Base-by-base conservation (phyloP, 2,888 invertebrate genomes). In the Agrotis clavis region DNA sequence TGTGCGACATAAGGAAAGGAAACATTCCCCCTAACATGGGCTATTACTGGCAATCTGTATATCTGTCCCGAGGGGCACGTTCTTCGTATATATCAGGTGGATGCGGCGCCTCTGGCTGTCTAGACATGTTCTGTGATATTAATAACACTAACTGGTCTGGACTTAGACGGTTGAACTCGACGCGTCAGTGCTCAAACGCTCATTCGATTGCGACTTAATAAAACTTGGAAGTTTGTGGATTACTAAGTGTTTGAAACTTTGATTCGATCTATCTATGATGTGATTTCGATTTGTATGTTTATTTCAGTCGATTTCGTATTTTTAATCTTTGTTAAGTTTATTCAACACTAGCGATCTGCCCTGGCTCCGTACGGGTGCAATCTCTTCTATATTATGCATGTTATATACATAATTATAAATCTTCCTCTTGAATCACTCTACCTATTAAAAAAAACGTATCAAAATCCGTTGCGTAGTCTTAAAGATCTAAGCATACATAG, bases 51-150 rank as follows among this genome's bases (percentile, higher is more conserved):
- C 86, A 86, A 86, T 86, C 83, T 77, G 80, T 84, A 79, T 79
- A 80, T 81, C 72, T 83, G 77, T 72, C 86, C 79, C 81, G 18
- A 2, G 79, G 75, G 86, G 61, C 85, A 86, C 87, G 86, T 86
- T 66, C 64, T 18, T 54, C 25, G 45, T 77, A 72, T 81, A 84
- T 70, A 73, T 81, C 85, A 86, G 85, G 83, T 83, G 78, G 64
- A 30, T 61, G 74, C 75, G 69, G 67, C 60, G 61, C 63, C 68
- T 67, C 56, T 41, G 35, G 68, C 72, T 62, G 81, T 73, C 76
- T 86, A 82, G 86, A 79, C 86, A 68, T 70, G 67, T 67, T 56
- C 62, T 79, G 74, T 77, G 65, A 81, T 85, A 84, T 83, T 86
- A 84, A 84, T 86, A 84, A 74, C 75, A 78, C 70, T 81, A 84